Base-by-base conservation (phyloP, 2,888 invertebrate species). In the Drosophila hamatofila region DNA sequence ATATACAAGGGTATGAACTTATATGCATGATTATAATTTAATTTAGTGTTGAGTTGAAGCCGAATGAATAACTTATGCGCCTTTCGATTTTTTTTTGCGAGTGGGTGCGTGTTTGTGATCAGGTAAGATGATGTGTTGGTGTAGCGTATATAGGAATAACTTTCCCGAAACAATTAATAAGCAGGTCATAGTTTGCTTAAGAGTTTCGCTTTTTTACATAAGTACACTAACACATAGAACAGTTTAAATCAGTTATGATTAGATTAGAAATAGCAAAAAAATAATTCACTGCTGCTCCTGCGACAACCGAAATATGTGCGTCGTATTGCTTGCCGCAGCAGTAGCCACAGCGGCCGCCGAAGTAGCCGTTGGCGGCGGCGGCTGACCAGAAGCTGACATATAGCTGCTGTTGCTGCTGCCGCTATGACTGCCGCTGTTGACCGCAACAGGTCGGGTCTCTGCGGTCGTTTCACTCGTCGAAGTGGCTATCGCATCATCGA, bases 271-370 rank as follows among this genome's bases (percentile, higher is more conserved):
- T 59, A 67, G 64, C 55, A 16, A 25, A n/a, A 18, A 6, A 3
- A 5, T 18, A 30, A 21, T 73, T 89, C 73, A 85, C 70, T 85
- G 77, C 55, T 84, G 84, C 25, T 85, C 90, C 68, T 88, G 87
- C 60, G 91, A 80, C 77, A 91, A 68, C 55, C 88, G 89, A 80
- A 92, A 90, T 67, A 88, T 81, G 77, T 91, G 90, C 75, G 88
- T 80, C 54, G 91, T 84, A 60, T 83, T 91, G 72, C 91, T 92
- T 27, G 91, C 91, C 33, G 90, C 91, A 44, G 91, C 91, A 1
- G 91, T 88, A 33, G 91, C 91, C 44, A 88, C 88, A 55, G 89
- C 90, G n/a, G 87, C 89, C 60, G 89, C 90, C 35, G 87, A 86
- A 7, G 86, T 81, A 21, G 85, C 80, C 68, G 91, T 81, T 25